Evolutionary conservation across 2,888 invertebrate genomes (phyloP), one percentile per base, ranked within the genome.

Genomic region (Aphodius granarius): DNA sequence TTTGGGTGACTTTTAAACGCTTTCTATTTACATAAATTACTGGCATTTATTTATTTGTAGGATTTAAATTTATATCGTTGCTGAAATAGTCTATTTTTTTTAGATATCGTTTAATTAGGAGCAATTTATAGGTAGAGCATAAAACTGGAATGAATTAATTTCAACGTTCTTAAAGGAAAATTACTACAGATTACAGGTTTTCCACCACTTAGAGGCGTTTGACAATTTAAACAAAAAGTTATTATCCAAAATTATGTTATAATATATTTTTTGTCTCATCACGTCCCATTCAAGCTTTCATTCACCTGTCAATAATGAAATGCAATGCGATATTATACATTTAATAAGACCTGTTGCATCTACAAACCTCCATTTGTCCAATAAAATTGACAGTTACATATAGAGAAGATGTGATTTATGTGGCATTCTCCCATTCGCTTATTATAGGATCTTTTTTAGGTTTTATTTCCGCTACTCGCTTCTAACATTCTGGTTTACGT

Each of bases 311-410:
- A 68, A 76, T 70, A 74, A 74, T 76, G 73, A 76, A 74, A 72
- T 19, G 70, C 72, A 76, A 74, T 70, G 76, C 74, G 72, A 68
- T 70, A 73, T 71, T 73, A 73, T 73, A 76, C 66, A 73, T 76
- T 73, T 76, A 76, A 76, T 73, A 76, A 73, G 76, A 70, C 71
- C 63, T 63, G 72, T 21, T 70, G 71, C 72, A 76, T 76, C 71
- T 64, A 76, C 77, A 77, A 77, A 77, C 43, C 71, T 74, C 73
- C 73, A 75, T 78, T 77, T 77, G 75, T 77, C 78, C 77, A 78
- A 78, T 77, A 77, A 78, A 76, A 78, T 77, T 77, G 76, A 75
- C 75, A 75, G 77, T 71, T 74, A 73, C 43, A 43, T 75, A 71
- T 66, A 73, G 74, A 77, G 76, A 76, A 64, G 66, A 66, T n/a